A percentile compares a stretch with the other conserved stretches of the same genome.
phyloP scores from a whole-genome alignment of 2,113 vertebrate species.

The Gracilinanus agilis region DNA sequence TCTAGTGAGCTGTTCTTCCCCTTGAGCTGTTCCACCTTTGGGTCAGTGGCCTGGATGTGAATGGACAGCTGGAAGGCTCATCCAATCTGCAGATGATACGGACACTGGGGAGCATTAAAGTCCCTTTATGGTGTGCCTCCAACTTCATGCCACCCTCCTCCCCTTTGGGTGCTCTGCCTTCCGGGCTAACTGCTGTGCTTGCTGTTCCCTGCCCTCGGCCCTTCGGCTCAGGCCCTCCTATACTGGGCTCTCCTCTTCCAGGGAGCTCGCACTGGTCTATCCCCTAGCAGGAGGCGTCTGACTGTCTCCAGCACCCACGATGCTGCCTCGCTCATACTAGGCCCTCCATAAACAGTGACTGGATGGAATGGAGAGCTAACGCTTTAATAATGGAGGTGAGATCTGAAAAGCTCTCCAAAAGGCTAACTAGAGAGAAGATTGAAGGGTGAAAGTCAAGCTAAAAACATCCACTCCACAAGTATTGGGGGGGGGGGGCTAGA shows the following conservation, averaged over 20 bases:
- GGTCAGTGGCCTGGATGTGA: background rate
- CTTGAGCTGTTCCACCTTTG: background rate
- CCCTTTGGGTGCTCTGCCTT: accelerated
- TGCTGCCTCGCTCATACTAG: no score
- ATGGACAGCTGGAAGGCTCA: background rate
- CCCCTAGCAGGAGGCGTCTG: background rate
- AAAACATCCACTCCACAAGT: no score
- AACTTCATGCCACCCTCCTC: background rate
- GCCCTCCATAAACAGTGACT: background rate
- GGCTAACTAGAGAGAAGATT: background rate
- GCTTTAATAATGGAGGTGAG: background rate
- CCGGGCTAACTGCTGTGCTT: background rate
- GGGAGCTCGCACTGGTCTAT: no score
- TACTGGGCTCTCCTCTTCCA: no score
- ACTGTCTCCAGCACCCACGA: background rate
- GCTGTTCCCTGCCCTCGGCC: background rate
- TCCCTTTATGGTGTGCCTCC: background rate
- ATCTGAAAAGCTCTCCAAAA: background rate
- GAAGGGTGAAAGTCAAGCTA: background rate
- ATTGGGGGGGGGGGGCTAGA: background rate
- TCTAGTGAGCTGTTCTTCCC: background rate
- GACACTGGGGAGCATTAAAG: no score
- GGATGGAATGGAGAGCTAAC: background rate
- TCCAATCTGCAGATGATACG: background rate
- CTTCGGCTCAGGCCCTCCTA: no score